Base-by-base conservation (phyloP, 2,113 vertebrate genomes). In the Alexandromys fortis region DNA sequence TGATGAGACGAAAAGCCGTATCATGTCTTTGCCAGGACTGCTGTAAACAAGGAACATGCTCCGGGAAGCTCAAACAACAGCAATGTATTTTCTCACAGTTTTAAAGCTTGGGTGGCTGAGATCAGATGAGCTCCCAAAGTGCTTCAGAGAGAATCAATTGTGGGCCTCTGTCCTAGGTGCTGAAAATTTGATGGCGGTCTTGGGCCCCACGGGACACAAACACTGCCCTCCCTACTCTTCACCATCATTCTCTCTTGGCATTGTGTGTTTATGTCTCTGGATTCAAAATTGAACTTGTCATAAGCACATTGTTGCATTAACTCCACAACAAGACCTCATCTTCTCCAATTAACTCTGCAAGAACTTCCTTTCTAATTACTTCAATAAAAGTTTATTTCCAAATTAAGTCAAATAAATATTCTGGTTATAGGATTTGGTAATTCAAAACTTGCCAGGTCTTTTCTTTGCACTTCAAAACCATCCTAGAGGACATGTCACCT, bases 161-260 rank as follows among this genome's bases (percentile, higher is more conserved):
- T 26, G 61, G 4, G 52, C 2, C 42, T 26, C 10, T 61, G 7
- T 35, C 85, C 35, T 2, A 0, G 75, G 67, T 67, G 22, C 52
- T 77, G 14, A 35, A 35, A 10, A 28, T 26, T 67, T 70, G n/a
- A 4, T 24, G n/a, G 5, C 14, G 0, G 0, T 12, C 22, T 16
- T 38, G 11, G 52, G 7, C 4, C 55, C 7, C 73, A 26, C 67
- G 68, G 38, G 4, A 4, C 47, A 55, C 8, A 35, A 42, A 38
- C 5, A 6, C 26, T 14, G 5, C 13, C 14, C 0, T 2, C 19
- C 11, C 0, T 68, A 12, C 8, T 3, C 12, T 83, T 42, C 52
- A 45, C 28, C 24, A 65, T 68, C 47, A 30, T 67, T 38, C 58
- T 58, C 24, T 24, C 35, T 7, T 22, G 21, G 26, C 3, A 5